Base-by-base conservation (phyloP, 2,113 vertebrate species). In the Peucedramus taeniatus region DNA sequence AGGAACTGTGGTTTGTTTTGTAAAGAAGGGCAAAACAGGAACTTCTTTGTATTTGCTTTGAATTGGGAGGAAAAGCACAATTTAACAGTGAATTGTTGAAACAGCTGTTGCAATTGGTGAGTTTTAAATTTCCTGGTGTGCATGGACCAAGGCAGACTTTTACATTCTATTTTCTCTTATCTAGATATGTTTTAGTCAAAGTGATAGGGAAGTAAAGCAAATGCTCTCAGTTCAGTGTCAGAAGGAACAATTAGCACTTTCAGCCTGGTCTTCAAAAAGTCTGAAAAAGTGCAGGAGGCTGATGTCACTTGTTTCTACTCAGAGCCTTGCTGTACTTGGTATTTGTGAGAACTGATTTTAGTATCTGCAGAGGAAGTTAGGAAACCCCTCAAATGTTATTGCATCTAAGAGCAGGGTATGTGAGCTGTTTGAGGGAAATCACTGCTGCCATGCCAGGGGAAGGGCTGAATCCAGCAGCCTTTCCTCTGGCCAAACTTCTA, bases 11-110 rank as follows among this genome's bases (percentile, higher is more conserved):
- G 5, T 77, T 78, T 53, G 2, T 74, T 81, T 68, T 63, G 30
- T 81, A 37, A 75, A 45, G 54, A 80, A 69, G 37, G 42, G 30
- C 56, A 92, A 61, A 90, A 7, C 21, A 66, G 59, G 22, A 83
- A 81, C 47, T 47, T 56, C 9, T 56, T 88, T 89, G 33, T 49
- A 54, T 86, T 90, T 77, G 16, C 51, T 92, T 94, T 90, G 60
- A 89, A 83, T 81, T 65, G 68, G 12, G 81, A 47, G 33, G 21
- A 80, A 63, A 57, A 86, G 11, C 28, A 39, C 30, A 59, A 12
- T 91, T 81, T 60, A 83, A 77, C 30, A n/a, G 21, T 66, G 39
- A 74, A 50, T 66, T 87, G 11, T 84, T 87, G 27, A 15, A 93
- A 49, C 3, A 10, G 24, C 54, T 69, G 37, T 61, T 92, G 54